Evolutionary conservation across 2,113 vertebrate genomes (phyloP).

Genomic region (Leucopternis melanops): DNA sequence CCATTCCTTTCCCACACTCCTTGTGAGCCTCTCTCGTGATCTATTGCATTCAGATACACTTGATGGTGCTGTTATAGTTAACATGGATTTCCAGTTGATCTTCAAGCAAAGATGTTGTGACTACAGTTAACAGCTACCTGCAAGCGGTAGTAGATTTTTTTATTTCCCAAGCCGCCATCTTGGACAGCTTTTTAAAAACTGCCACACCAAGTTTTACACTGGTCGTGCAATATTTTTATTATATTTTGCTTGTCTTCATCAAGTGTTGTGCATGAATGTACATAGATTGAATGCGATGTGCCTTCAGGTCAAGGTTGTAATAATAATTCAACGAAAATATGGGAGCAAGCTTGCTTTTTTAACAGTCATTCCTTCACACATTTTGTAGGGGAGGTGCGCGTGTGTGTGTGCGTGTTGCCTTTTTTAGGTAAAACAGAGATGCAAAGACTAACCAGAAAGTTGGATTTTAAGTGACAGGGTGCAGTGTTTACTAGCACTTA

Average conservation of each 20-base stretch:
- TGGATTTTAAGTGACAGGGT: background rate
- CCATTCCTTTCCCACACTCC: background rate
- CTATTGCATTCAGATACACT: accelerated
- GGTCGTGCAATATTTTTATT: background rate
- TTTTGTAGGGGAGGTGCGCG: too few relatives aligned
- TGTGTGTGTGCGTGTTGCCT: too few relatives aligned
- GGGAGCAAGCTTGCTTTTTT: background rate
- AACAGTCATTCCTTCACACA: too few relatives aligned
- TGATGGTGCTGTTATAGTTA: background rate
- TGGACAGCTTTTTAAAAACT: background rate
- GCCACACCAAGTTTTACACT: background rate
- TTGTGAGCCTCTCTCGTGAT: background rate
- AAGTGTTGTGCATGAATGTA: background rate
- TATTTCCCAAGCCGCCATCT: background rate
- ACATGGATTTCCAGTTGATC: background rate
- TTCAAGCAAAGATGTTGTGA: background rate
- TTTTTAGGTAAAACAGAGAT: background rate
- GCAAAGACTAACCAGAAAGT: background rate
- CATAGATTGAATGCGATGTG: background rate
- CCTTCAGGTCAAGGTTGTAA: background rate
- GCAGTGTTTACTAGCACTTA: background rate
- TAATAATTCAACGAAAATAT: background rate
- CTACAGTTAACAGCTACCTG: background rate
- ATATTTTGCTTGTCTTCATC: background rate
- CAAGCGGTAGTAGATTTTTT: background rate